Percentiles rank a stretch among this genome's conserved stretches.
phyloP scores from a whole-genome alignment of 2,888 invertebrate species.

The Idaea biselata region DNA sequence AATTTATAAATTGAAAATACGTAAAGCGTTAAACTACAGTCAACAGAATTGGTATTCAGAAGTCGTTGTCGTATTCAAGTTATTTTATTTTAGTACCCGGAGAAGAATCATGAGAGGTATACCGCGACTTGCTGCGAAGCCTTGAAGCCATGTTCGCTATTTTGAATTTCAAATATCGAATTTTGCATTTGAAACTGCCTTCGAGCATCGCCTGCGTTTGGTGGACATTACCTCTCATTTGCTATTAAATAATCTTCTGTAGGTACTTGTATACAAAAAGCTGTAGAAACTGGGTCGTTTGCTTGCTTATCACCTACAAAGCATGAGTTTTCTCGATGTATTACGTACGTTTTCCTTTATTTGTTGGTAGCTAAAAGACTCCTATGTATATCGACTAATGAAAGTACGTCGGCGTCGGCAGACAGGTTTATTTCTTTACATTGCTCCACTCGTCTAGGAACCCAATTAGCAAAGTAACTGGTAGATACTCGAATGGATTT shows the following conservation, averaged over 20 bases:
- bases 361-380: too few relatives aligned
- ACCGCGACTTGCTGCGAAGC: constrained; percentile 47
- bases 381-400: too few relatives aligned
- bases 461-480: background rate
- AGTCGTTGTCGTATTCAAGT: constrained; percentile 51
- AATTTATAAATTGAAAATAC: background rate
- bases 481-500: background rate
- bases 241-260: constrained; percentile 31
- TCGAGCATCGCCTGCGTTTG: constrained; percentile 47
- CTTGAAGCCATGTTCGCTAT: constrained; percentile 55
- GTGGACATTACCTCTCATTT: constrained; percentile 51
- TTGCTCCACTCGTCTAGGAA: background rate
- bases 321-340: too few relatives aligned
- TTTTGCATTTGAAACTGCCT: constrained; percentile 74
- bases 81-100: constrained; percentile 61
- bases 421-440: background rate
- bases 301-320: background rate
- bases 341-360: too few relatives aligned
- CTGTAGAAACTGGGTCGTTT: background rate
- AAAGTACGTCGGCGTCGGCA: background rate
- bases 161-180: constrained; percentile 77
- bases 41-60: constrained; percentile 64
- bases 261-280: background rate
- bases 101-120: constrained; percentile 63
- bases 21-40: constrained; percentile 33